Evolutionary conservation across 2,113 vertebrate genomes (phyloP).

Genomic region (Sceloporus undulatus): DNA sequence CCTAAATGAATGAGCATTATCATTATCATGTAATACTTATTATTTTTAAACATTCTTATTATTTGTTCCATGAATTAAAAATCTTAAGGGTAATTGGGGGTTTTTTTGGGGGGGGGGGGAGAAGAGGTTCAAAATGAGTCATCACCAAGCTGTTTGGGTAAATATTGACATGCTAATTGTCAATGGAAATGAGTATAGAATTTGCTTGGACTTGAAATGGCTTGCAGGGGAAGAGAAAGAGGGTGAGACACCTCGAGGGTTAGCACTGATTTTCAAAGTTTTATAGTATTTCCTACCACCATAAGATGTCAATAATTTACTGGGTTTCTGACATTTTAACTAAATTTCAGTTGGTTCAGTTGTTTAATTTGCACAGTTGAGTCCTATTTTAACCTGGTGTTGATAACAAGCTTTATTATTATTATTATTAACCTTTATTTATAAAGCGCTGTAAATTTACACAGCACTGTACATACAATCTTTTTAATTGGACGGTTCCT

Average conservation of each 20-base stretch:
- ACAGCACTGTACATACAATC: too few relatives aligned
- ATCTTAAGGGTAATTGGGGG: background rate
- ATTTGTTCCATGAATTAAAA: background rate
- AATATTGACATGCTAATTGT: background rate
- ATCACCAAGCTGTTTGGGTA: background rate
- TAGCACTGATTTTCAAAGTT: background rate
- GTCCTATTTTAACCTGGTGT: background rate
- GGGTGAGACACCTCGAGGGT: background rate
- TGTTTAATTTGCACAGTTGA: background rate
- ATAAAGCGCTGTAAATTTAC: too few relatives aligned
- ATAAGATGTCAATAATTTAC: background rate
- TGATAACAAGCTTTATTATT: background rate
- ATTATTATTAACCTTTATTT: too few relatives aligned
- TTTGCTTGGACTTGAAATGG: slow-evolving; percentile 6
- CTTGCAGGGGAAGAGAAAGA: background rate
- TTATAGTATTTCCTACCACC: background rate
- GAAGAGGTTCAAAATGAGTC: too few relatives aligned
- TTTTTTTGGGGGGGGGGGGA: background rate
- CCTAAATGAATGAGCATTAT: background rate
- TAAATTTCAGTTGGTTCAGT: background rate
- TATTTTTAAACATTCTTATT: background rate
- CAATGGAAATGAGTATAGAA: background rate
- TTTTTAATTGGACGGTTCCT: too few relatives aligned
- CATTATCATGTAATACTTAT: background rate
- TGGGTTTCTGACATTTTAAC: background rate